phyloP scores from a whole-genome alignment of 1,140 invertebrate species.

The Aphidius ervi region DNA sequence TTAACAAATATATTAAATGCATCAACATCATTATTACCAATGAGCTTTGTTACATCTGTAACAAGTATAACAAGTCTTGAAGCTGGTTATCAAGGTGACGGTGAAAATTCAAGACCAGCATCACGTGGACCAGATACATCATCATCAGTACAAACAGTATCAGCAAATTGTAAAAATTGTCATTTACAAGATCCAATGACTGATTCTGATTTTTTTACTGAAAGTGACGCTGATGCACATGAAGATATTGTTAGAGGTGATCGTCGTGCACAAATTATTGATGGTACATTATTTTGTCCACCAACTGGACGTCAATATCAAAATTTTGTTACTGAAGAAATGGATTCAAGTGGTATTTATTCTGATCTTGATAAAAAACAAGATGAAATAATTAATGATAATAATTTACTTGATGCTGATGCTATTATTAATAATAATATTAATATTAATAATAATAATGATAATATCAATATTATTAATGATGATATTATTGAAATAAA shows the following conservation, averaged over 20 bases:
- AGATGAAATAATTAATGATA: conserved; percentile 35
- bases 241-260: conserved; percentile 71
- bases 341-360: conserved; percentile 83
- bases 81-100: conserved; percentile 81
- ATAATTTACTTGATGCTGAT: conserved; percentile 21
- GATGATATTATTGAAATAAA: background rate
- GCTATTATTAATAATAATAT: conserved; percentile 12
- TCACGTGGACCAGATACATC: conserved; percentile 71
- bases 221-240: conserved; percentile 76
- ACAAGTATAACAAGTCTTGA: conserved; percentile 82
- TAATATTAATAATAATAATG: background rate
- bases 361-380: conserved; percentile 72
- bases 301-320: conserved; percentile 48
- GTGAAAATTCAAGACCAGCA: conserved; percentile 75
- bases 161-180: conserved; percentile 41
- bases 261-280: conserved; percentile 56
- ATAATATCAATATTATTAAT: background rate
- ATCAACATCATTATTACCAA: conserved; percentile 35
- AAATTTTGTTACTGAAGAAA: conserved; percentile 59
- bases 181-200: conserved; percentile 74
- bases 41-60: conserved; percentile 76
- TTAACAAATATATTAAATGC: background rate
- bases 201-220: conserved; percentile 84
- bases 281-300: conserved; percentile 75
- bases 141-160: conserved; percentile 43